These are phyloP conservation scores for Papilio helenus DNA, from an alignment of 1,140 invertebrate species.

Conservation along the genomic window DNA sequence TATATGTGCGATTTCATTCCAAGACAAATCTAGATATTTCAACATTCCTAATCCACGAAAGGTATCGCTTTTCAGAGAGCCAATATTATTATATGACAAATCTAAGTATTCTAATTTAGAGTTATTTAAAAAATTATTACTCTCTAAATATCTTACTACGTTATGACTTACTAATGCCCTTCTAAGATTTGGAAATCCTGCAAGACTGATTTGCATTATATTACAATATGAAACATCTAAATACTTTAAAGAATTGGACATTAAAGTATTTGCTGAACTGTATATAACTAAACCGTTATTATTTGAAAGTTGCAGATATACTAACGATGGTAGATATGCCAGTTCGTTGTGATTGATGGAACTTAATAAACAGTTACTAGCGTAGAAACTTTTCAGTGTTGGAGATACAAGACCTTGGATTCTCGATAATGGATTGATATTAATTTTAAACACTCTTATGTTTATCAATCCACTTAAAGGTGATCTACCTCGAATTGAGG, in stretches of 20 bases:
- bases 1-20: slow-evolving; percentile 85
- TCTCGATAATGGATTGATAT: slow-evolving; percentile 79
- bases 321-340: slow-evolving; percentile 77
- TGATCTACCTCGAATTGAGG: slow-evolving; percentile 78
- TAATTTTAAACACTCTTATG: slow-evolving; percentile 81
- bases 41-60: slow-evolving; percentile 84
- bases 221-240: slow-evolving; percentile 87
- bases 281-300: slow-evolving; percentile 82
- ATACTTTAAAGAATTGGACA: slow-evolving; percentile 81
- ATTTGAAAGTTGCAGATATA: slow-evolving; percentile 80
- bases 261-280: slow-evolving; percentile 64
- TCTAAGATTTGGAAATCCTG: slow-evolving; percentile 84
- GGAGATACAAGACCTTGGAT: slow-evolving; percentile 80
- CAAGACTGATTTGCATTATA: slow-evolving; percentile 84
- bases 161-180: slow-evolving; percentile 85
- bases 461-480: slow-evolving; percentile 80
- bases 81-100: slow-evolving; percentile 86
- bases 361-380: slow-evolving; percentile 83
- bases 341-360: slow-evolving; percentile 78
- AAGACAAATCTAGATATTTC: slow-evolving; percentile 85
- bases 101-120: slow-evolving; percentile 85
- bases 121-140: slow-evolving; percentile 85
- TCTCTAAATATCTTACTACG: slow-evolving; percentile 82
- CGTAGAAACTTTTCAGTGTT: slow-evolving; percentile 81
- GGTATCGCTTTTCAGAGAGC: slow-evolving; percentile 80